Conservation (phyloP, 1,140 invertebrate species). For the Zophobas morio region DNA sequence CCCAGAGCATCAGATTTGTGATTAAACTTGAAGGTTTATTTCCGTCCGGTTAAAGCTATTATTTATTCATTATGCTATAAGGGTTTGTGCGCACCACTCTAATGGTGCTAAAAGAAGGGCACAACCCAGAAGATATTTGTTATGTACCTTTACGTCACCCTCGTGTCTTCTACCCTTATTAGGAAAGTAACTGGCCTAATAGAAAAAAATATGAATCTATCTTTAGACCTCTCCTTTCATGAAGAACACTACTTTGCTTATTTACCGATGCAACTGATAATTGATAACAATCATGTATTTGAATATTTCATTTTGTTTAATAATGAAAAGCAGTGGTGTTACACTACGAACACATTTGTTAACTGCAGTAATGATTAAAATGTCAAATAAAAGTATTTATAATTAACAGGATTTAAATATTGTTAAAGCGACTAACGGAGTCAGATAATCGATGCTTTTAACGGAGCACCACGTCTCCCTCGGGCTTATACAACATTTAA, state of each 20-base stretch:
- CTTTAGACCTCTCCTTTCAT: not conserved
- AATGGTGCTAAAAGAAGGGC: conserved; percentile 42
- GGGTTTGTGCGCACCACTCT: conserved; percentile 36
- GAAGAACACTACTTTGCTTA: not conserved
- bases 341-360: conserved; percentile 27
- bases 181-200: conserved; percentile 8
- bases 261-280: not conserved
- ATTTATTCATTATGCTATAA: conserved; percentile 42
- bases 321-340: not conserved
- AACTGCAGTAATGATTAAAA: conserved; percentile 21
- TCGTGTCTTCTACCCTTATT: conserved; percentile 40
- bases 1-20: conserved; percentile 21
- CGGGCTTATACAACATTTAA: conserved; percentile 40
- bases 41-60: conserved; percentile 19
- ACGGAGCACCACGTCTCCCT: conserved; percentile 27
- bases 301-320: not conserved
- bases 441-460: conserved; percentile 42
- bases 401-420: conserved; percentile 40
- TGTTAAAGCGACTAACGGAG: conserved; percentile 26
- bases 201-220: conserved; percentile 29
- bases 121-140: conserved; percentile 36
- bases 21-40: conserved; percentile 41
- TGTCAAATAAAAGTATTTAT: conserved; percentile 29
- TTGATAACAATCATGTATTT: conserved; percentile 9
- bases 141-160: conserved; percentile 41